These are phyloP conservation scores for Charanyca ferruginea DNA, from an alignment of 2,888 invertebrate genomes.

Conservation along the genomic window DNA sequence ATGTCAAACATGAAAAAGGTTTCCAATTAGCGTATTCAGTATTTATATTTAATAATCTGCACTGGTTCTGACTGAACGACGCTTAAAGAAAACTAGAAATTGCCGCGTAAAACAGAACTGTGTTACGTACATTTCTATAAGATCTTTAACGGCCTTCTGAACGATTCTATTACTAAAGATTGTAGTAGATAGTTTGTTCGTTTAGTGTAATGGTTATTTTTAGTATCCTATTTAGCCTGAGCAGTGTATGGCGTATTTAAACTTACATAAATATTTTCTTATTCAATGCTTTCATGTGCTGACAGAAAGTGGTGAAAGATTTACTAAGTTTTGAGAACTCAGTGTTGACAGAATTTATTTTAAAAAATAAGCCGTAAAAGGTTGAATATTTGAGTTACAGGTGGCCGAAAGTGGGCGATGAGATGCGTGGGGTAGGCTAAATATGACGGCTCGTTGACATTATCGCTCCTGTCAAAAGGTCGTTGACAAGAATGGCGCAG, in stretches of 20 bases:
- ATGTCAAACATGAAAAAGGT: too few species aligned
- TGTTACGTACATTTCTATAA: conserved; percentile 22
- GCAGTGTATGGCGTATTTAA: conserved; percentile 40
- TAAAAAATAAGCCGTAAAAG: not conserved
- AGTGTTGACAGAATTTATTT: not conserved
- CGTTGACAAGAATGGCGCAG: not conserved
- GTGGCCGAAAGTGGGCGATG: not conserved
- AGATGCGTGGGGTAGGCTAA: not conserved
- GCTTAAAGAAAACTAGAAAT: conserved; percentile 6
- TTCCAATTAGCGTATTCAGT: too few species aligned
- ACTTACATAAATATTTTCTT: conserved; percentile 23
- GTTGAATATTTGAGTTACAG: not conserved
- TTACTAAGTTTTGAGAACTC: not conserved
- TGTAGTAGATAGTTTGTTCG: conserved; percentile 35
- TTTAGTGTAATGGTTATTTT: conserved; percentile 49
- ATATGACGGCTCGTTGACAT: conserved; percentile 6
- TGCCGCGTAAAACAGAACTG: conserved; percentile 6
- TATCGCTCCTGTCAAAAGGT: not conserved
- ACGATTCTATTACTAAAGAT: conserved; percentile 31
- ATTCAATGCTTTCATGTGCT: not conserved
- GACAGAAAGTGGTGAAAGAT: conserved; percentile 3
- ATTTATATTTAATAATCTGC: too few species aligned
- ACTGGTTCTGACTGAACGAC: not conserved
- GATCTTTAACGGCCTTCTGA: conserved; percentile 31
- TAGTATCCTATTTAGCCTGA: conserved; percentile 39